Evolutionary conservation across 1,140 invertebrate species (phyloP).

Genomic region (Neoseiulus cucumeris): DNA sequence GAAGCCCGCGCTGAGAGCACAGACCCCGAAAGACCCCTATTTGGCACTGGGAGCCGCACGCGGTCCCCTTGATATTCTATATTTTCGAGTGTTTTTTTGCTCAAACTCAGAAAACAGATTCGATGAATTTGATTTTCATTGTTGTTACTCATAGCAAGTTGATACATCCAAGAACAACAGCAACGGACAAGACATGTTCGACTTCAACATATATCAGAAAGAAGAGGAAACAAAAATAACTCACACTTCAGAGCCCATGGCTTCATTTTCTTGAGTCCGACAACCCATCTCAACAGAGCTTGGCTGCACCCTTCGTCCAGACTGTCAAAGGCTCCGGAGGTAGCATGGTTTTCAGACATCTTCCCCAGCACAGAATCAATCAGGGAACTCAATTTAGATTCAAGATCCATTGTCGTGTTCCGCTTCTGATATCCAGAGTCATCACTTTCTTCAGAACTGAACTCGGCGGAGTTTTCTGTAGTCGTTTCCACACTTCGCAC

Average conservation of each 20-base stretch:
- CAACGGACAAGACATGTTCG: no score
- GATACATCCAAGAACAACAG: no score
- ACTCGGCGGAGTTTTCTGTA: neutral
- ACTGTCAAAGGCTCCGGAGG: neutral
- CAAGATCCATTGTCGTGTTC: neutral
- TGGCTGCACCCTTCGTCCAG: neutral
- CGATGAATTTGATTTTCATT: neutral
- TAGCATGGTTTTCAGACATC: neutral
- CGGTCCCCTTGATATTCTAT: neutral
- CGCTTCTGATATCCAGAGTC: neutral
- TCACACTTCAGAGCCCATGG: slow-evolving; percentile 1
- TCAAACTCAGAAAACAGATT: neutral
- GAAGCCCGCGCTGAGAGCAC: no score
- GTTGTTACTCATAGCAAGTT: no score
- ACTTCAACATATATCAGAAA: neutral
- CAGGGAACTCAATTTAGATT: neutral
- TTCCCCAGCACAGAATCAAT: neutral
- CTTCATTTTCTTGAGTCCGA: neutral
- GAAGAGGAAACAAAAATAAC: neutral
- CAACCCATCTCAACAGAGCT: neutral
- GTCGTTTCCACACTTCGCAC: neutral
- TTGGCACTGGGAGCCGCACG: no score
- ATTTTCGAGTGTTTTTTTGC: neutral
- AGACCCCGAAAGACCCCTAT: no score
- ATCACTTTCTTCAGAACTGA: neutral